Evolutionary conservation across 2,113 vertebrate genomes (phyloP).

Genomic region (Oreochromis tanganicae): DNA sequence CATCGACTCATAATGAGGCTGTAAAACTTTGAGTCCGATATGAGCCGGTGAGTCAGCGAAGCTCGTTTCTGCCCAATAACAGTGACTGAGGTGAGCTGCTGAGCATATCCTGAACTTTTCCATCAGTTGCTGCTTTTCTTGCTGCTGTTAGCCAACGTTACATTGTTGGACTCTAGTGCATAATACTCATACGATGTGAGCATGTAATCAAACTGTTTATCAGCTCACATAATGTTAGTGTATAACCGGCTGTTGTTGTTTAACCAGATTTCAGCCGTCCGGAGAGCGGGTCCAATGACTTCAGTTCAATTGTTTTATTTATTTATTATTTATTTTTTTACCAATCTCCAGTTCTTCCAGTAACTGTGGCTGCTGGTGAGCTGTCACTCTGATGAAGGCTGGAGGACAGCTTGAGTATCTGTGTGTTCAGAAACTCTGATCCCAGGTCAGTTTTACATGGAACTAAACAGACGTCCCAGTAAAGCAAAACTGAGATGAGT

Average conservation of each 20-base stretch:
- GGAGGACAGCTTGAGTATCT: background rate
- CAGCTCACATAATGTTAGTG: background rate
- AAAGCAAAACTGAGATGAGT: background rate
- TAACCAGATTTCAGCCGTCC: background rate
- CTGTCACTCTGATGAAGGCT: background rate
- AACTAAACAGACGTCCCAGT: background rate
- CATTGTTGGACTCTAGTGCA: background rate
- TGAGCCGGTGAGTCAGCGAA: background rate
- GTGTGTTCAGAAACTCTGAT: background rate
- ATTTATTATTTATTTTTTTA: background rate
- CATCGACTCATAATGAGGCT: background rate
- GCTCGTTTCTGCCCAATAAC: background rate
- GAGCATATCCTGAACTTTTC: background rate
- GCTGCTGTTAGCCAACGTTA: background rate
- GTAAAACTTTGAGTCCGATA: background rate
- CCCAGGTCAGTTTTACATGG: background rate
- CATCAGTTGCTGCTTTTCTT: background rate
- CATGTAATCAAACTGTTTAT: background rate
- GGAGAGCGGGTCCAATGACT: background rate
- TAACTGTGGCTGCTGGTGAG: background rate
- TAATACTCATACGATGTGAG: background rate
- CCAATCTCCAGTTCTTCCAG: background rate
- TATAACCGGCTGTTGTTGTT: background rate
- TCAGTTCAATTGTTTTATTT: background rate
- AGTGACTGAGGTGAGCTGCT: rapidly evolving